These are phyloP conservation scores for Agapostemon virescens DNA, from an alignment of 2,888 invertebrate genomes.

Conservation along the genomic window DNA sequence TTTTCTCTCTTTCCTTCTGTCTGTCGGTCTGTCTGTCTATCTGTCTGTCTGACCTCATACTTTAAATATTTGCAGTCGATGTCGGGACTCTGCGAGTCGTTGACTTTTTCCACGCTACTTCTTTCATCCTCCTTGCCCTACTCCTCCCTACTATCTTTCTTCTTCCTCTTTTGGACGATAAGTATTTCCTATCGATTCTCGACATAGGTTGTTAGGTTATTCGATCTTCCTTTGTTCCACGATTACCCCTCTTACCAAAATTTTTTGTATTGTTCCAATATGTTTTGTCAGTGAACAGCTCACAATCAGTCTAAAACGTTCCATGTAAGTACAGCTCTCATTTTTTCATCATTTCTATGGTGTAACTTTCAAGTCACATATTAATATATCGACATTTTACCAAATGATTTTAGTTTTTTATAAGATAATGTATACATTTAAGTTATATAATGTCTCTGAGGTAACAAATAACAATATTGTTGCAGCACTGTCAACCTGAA, in stretches of 20 bases:
- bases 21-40: not conserved
- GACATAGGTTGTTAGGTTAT: too few relatives aligned
- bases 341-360: too few relatives aligned
- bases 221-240: not conserved
- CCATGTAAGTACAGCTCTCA: too few relatives aligned
- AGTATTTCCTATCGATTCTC: not conserved
- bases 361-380: too few relatives aligned
- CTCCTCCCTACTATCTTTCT: slow-evolving; percentile 20
- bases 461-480: too few relatives aligned
- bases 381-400: too few relatives aligned
- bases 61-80: slow-evolving; percentile 79
- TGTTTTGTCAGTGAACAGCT: too few relatives aligned
- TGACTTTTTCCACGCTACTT: slow-evolving; percentile 63
- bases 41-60: slow-evolving; percentile 70
- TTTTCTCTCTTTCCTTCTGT: not conserved
- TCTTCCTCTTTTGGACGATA: slow-evolving; percentile 1
- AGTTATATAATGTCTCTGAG: too few relatives aligned
- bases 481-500: too few relatives aligned
- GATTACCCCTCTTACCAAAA: not conserved
- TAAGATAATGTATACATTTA: too few relatives aligned
- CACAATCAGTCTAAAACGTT: too few relatives aligned
- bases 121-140: not conserved
- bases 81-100: slow-evolving; percentile 72
- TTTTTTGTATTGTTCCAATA: not conserved
- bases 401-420: too few relatives aligned